These are phyloP conservation scores for Astyanax mexicanus DNA, from an alignment of 2,797 vertebrate species.

Conservation along the genomic window DNA sequence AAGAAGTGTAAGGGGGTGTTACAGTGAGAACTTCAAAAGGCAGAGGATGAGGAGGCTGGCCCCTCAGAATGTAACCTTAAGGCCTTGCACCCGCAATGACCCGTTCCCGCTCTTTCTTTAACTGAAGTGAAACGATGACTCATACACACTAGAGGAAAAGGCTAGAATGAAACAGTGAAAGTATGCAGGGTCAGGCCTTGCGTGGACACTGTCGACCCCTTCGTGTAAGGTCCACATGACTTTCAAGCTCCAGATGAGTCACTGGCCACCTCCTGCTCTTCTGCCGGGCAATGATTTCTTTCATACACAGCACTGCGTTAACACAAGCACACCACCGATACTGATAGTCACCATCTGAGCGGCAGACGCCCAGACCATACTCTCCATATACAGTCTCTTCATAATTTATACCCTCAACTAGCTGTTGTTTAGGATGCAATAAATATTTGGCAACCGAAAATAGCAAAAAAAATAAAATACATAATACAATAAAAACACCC, in stretches of 20 bases:
- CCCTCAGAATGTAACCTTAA: not conserved
- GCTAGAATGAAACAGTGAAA: slow-evolving; percentile 48
- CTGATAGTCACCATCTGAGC: not conserved
- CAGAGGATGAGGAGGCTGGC: not conserved
- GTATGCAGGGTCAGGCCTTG: slow-evolving; percentile 24
- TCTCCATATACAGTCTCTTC: too few relatives aligned
- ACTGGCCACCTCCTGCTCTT: slow-evolving; percentile 12
- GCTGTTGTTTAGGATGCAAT: too few relatives aligned
- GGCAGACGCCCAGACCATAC: not conserved
- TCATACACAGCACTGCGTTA: not conserved
- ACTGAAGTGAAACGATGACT: slow-evolving; percentile 67
- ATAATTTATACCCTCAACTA: slow-evolving; percentile 14
- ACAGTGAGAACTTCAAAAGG: not conserved
- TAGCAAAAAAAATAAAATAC: too few relatives aligned
- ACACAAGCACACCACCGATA: not conserved
- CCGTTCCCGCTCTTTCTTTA: slow-evolving; percentile 40
- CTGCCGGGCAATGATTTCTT: not conserved
- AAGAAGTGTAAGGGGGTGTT: not conserved
- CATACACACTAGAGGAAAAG: slow-evolving; percentile 59
- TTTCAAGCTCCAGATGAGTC: slow-evolving; percentile 41
- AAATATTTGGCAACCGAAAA: too few relatives aligned
- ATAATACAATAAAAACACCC: too few relatives aligned
- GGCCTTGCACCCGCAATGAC: slow-evolving; percentile 73
- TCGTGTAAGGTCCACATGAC: slow-evolving; percentile 64
- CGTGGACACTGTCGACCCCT: slow-evolving; percentile 67